Evolutionary conservation across 2,113 vertebrate species (phyloP), one percentile per base, ranked within the genome.

Genomic region (Butorides virescens): DNA sequence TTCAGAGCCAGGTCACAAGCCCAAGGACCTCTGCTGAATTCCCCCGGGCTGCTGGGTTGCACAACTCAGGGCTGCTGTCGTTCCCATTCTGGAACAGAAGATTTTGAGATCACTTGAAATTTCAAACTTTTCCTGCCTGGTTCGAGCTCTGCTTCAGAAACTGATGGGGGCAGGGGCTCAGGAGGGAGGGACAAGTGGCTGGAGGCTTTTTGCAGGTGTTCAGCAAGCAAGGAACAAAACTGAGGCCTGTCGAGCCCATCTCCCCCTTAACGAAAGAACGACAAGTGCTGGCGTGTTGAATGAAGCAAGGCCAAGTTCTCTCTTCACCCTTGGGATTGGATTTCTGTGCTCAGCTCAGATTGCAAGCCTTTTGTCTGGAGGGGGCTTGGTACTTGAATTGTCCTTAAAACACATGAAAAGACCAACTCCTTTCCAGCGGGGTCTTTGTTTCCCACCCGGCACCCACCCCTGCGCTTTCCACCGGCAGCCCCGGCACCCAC

Each of bases 401-500:
- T 23, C 34, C 39, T 88, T 85, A 53, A 74, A 82, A 73, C 70
- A 26, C 44, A 2, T 61, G 70, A 86, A 78, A 91, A 78, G 84
- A 39, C 30, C 79, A 52, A 56, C 15, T 55, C 50, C n/a, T 39
- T 67, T 59, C 89, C 86, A 56, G 67, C 77, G 27, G 73, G 27
- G 82, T 26, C 5, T 79, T 87, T 83, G 88, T 89, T 46, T 42
- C 39, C 61, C 53, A 6, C 20, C 46, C 47, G 8, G 25, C 52
- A 14, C 46, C 1, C 0, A 18, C 14, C 61, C 53, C 55, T 36
- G 47, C 4, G 1, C 32, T 49, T 61, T 15, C 68, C 70, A 3
- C 14, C 1, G 1, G 18, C 75, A 20, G 26, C 23, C 25, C 49
- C 11, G 9, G 49, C 32, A 1, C 61, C 2, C 0, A 2, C 59